Evolutionary conservation across 1,140 invertebrate species (phyloP), one percentile per base, ranked within the genome.

Genomic region (Neodiprion fabricii): DNA sequence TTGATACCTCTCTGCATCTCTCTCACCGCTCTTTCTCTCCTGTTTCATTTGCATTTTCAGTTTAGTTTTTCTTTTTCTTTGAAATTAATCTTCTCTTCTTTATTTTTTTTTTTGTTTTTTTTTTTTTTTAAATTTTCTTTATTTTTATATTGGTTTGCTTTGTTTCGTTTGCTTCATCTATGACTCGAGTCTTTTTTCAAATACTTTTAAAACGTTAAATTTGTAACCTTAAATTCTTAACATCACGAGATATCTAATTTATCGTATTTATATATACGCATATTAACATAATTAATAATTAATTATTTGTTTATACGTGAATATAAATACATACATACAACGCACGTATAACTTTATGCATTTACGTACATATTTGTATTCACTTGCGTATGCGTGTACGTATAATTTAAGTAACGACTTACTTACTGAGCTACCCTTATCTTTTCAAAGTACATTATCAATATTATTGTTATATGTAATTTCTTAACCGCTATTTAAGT

Each of bases 1-100:
- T 40, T 40, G 28, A 40, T 40, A 40, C 28, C 28, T 40, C 28
- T 40, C 49, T 79, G 78, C 76, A 76, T 75, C 73, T 66, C 71
- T 66, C 28, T 40, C 28, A 40, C 28, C 5, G 28, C 28, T 40
- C 28, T 40, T 40, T 40, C 28, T 40, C 4, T 40, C 5, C 71
- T 28, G 28, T 50, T 66, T 50, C 48, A 73, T 23, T 48, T 67
- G 40, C 66, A 14, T 47, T 68, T 48, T 17, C 67, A 48, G 10
- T 68, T 40, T 53, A 21, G 23, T 73, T 67, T 48, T 48, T 73
- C 72, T 66, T 61, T 72, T 23, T 50, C 28, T 72, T 71, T 49
- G 7, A 68, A 10, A 4, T 68, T 23, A 68, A n/a, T 28, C 17
- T n/a, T 61, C 76, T 74, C 76, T 65, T 72, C 61, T 77, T 77